Evolutionary conservation across 2,888 invertebrate species (phyloP), one percentile per base, ranked within the genome.

Genomic region (Andrena marginata): DNA sequence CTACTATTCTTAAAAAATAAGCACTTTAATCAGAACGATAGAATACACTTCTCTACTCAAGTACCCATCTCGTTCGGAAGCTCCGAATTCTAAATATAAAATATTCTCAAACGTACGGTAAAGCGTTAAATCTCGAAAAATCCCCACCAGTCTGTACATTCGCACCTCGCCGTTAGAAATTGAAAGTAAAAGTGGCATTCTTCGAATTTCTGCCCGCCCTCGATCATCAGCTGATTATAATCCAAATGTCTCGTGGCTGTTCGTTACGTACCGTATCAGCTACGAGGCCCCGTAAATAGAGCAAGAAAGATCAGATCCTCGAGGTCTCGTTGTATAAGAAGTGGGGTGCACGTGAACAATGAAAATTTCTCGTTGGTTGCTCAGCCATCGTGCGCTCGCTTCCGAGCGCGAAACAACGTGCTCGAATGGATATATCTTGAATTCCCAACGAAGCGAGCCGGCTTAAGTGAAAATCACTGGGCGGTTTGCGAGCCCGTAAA

Each of bases 401-500:
- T 63, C 82, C 68, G 29, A 75, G 75, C 51, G 68, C 69, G 81
- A 82, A 79, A 82, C 74, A 83, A 79, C 77, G 71, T 79, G 77
- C 79, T 79, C 73, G 70, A 81, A 68, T 74, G 78, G 62, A 77
- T 79, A 62, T 73, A 80, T 87, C 85, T 88, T 72, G 77, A 88
- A 88, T 87, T 71, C 62, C 62, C 87, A 77, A 62, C 85, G 87
- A 78, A 71, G 84, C 71, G 84, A 84, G 82, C 82, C 78, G 80
- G 70, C 77, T 87, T 80, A 79, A 88, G 85, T 84, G 85, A 88
- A 85, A 88, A 87, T 87, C 88, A 82, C 87, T 85, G 82, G 79
- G 74, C 89, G 88, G 84, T 88, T 85, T 84, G 84, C 87, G 78
- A 89, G 78, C 89, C 87, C 83, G 91, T 89, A 91, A 92, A 91